These are phyloP conservation scores for Drosophila athabasca DNA, from an alignment of 1,140 invertebrate genomes.

Conservation along the genomic window DNA sequence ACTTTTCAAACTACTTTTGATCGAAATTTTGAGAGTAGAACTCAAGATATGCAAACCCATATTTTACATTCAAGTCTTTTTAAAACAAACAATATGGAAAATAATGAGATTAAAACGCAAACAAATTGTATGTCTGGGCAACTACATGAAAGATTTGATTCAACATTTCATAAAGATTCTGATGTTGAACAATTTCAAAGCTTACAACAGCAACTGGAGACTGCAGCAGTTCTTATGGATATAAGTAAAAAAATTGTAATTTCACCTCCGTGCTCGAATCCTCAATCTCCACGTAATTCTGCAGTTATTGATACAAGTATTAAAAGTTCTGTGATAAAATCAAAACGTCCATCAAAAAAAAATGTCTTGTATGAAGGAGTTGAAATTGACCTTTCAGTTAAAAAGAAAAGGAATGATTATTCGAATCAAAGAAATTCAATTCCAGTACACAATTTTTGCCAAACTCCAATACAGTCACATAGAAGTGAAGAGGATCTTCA, in stretches of 20 bases:
- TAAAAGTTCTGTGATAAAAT: constrained; percentile 84
- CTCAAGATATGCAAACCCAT: constrained; percentile 33
- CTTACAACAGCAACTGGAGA: constrained; percentile 81
- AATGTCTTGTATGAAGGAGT: constrained; percentile 65
- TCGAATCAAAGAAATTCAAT: constrained; percentile 48
- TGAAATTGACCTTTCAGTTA: constrained; percentile 81
- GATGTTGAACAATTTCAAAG: constrained; percentile 71
- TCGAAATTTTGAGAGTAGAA: constrained; percentile 34
- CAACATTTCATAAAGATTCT: constrained; percentile 32
- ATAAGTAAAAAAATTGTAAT: constrained; percentile 83
- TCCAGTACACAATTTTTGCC: constrained; percentile 50
- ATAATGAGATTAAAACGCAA: constrained; percentile 32
- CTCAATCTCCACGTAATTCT: constrained; percentile 78
- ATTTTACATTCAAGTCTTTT: constrained; percentile 54
- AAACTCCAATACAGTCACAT: constrained; percentile 55
- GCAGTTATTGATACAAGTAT: constrained; percentile 75
- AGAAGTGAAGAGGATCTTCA: constrained; percentile 52
- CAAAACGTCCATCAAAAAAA: constrained; percentile 76
- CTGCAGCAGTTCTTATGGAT: constrained; percentile 82
- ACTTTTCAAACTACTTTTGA: constrained; percentile 23
- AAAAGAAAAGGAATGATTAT: constrained; percentile 69
- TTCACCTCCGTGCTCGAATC: constrained; percentile 82
- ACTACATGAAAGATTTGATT: constrained; percentile 25
- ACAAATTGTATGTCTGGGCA: constrained; percentile 29
- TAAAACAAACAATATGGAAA: constrained; percentile 43